These are phyloP conservation scores for Peromyscus leucopus DNA, from an alignment of 2,113 vertebrate genomes.

Conservation along the genomic window DNA sequence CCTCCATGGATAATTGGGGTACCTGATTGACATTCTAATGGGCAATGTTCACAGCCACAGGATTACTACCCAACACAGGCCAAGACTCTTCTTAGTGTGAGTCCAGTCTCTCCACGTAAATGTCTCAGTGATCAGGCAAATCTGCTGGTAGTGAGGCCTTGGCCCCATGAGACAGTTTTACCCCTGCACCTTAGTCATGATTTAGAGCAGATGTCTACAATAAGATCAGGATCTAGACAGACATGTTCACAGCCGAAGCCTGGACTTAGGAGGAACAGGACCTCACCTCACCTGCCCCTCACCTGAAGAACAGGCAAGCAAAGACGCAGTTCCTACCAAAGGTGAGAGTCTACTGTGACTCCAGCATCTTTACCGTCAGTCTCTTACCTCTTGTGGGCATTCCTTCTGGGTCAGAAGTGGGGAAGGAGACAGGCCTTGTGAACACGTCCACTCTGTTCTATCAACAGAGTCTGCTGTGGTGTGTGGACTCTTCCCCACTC, in stretches of 20 bases:
- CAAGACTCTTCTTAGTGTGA: not conserved
- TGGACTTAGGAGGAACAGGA: not conserved
- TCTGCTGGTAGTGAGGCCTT: not conserved
- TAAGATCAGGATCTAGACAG: not conserved
- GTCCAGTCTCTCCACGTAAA: not conserved
- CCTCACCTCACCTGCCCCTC: too few species aligned
- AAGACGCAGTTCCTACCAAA: not conserved
- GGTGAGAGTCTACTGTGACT: too few species aligned
- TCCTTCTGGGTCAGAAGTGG: fast-evolving
- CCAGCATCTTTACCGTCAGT: not conserved
- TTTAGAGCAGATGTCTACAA: not conserved
- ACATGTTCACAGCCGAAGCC: not conserved
- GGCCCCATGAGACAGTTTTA: not conserved
- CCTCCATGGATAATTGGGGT: not conserved
- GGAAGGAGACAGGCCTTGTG: not conserved
- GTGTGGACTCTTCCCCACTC: fast-evolving
- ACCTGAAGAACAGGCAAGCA: not conserved
- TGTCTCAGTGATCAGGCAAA: not conserved
- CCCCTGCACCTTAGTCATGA: not conserved
- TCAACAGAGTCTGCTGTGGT: not conserved
- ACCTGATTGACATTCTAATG: too few species aligned
- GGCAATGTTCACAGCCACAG: too few species aligned
- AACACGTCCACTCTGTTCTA: too few species aligned
- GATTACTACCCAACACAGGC: not conserved
- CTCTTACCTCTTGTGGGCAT: not conserved